Evolutionary conservation across 2,113 vertebrate genomes (phyloP).

Genomic region (Siphamia tubifer): DNA sequence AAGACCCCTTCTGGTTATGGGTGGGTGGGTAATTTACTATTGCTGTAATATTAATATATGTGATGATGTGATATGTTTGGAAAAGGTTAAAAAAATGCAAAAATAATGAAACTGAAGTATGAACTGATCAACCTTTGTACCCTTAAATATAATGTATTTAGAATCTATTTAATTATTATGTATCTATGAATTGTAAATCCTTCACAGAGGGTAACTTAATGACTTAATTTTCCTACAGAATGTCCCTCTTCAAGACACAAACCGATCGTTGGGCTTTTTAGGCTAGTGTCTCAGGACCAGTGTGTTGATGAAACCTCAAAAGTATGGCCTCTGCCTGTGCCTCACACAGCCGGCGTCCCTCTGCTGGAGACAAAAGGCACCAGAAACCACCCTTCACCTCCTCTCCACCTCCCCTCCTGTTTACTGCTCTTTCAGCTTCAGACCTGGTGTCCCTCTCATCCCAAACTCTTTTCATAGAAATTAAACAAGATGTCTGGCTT

Average conservation of each 20-base stretch:
- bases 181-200: no score
- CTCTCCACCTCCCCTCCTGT: constrained; percentile 7
- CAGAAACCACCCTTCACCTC: constrained; percentile 20
- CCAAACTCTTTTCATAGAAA: neutral
- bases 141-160: no score
- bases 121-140: no score
- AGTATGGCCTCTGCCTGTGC: constrained; percentile 39
- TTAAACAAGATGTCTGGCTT: constrained; percentile 5
- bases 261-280: constrained; percentile 88
- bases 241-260: constrained; percentile 88
- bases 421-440: neutral
- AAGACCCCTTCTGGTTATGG: no score
- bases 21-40: no score
- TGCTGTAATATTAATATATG: no score
- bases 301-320: neutral
- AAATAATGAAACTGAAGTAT: no score
- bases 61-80: no score
- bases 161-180: no score
- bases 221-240: constrained; percentile 80
- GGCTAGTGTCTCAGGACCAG: constrained; percentile 76
- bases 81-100: no score
- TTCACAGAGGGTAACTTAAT: no score
- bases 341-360: constrained; percentile 17
- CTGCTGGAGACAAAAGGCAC: constrained; percentile 45
- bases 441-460: constrained; percentile 1